Evolutionary conservation across 2,888 invertebrate genomes (phyloP).

Genomic region (Melieria picta): DNA sequence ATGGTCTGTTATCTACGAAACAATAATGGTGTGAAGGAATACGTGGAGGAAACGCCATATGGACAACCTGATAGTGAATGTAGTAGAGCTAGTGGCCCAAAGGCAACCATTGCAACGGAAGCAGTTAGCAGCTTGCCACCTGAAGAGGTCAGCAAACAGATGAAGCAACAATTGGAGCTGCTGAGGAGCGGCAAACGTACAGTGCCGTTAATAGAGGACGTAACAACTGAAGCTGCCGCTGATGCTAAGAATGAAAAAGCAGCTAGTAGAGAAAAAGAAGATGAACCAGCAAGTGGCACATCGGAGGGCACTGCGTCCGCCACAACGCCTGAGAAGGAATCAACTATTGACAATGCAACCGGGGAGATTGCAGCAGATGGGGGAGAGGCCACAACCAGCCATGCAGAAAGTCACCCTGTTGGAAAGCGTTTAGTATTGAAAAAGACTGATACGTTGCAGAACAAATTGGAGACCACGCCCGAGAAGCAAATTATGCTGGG

Average conservation of each 20-base stretch:
- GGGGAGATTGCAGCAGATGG: neutral
- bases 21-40: slow-evolving; percentile 47
- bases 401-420: neutral
- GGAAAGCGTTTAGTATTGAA: slow-evolving; percentile 5
- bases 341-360: neutral
- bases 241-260: neutral
- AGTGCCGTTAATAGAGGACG: slow-evolving; percentile 49
- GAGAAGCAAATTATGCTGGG: slow-evolving; percentile 41
- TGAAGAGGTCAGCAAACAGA: slow-evolving; percentile 57
- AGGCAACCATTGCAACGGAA: neutral
- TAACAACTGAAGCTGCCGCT: slow-evolving; percentile 3
- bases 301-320: neutral
- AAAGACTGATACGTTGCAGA: slow-evolving; percentile 37
- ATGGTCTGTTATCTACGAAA: slow-evolving; percentile 51
- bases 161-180: slow-evolving; percentile 62
- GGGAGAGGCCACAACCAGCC: neutral
- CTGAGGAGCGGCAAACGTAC: slow-evolving; percentile 56
- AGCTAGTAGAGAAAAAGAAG: neutral
- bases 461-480: slow-evolving; percentile 42
- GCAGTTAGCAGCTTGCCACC: slow-evolving; percentile 30
- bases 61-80: too few relatives aligned
- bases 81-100: slow-evolving; percentile 30
- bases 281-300: neutral
- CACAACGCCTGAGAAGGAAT: neutral
- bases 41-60: slow-evolving; percentile 46